Conservation (phyloP, 2,113 vertebrate genomes). For the Pseudorhombus dupliciocellatus region DNA sequence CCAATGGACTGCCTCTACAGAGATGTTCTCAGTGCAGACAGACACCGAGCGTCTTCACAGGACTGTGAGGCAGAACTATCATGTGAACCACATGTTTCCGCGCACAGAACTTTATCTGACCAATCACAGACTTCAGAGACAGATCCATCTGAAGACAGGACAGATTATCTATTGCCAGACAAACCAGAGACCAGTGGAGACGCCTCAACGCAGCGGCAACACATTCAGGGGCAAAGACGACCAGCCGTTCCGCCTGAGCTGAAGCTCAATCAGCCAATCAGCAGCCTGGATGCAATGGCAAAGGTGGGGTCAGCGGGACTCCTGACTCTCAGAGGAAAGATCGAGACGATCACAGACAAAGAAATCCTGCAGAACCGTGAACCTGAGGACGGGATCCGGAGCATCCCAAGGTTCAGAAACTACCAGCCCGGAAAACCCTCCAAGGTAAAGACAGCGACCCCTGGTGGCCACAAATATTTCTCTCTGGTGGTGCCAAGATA, state of each 20-base stretch:
- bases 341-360: constrained; percentile 85
- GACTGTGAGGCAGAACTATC: constrained; percentile 4
- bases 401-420: constrained; percentile 87
- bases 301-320: constrained; percentile 27
- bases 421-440: constrained; percentile 88
- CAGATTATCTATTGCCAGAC: background rate
- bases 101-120: background rate
- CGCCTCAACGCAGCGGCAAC: constrained; percentile 26
- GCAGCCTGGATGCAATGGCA: constrained; percentile 67
- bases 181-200: background rate
- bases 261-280: constrained; percentile 76
- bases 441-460: constrained; percentile 76
- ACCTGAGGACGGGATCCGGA: constrained; percentile 85
- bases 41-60: constrained; percentile 1
- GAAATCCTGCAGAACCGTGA: constrained; percentile 88
- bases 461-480: background rate
- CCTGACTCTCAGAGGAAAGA: constrained; percentile 82
- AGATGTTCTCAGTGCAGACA: constrained; percentile 64
- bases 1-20: constrained; percentile 74
- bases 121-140: constrained; percentile 20
- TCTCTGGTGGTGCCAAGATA: background rate
- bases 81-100: background rate
- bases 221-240: constrained; percentile 33
- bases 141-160: constrained; percentile 31
- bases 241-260: constrained; percentile 62